Evolutionary conservation across 2,888 invertebrate genomes (phyloP), one percentile per base, ranked within the genome.

Genomic region (Molorchus minor): DNA sequence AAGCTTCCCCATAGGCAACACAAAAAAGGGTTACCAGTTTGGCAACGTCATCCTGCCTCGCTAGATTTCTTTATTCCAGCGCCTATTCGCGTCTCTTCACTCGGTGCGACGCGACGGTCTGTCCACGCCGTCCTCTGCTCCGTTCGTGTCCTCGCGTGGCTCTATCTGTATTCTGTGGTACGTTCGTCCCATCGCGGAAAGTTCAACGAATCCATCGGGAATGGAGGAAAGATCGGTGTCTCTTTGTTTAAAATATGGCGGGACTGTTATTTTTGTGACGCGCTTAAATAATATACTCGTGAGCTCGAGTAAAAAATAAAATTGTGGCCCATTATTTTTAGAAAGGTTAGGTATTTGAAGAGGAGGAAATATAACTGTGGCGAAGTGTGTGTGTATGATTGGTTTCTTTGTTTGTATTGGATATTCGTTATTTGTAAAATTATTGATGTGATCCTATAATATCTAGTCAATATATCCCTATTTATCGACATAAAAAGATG

Each of bases 61-160:
- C 56, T 44, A 54, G 46, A 46, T 64, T 54, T 61, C 64, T 58
- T 56, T 53, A 56, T 64, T 49, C 56, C 54, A 61, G 17, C 35
- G 56, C 58, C 56, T 54, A 40, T 58, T 47, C 53, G 56, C 47
- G 53, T 45, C 36, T 51, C 36, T 44, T 45, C 58, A 64, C 46
- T 61, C 49, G 30, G 33, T 30, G 16, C 20, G 44, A 33, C 45
- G 44, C 56, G 44, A 33, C 45, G 44, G 53, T 49, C 51, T 47
- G 58, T 47, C 61, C 10, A 35, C 25, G 44, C 16, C 16, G 20
- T 12, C 19, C 38, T 16, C 36, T 7, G 53, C 44, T 49, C 54
- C 29, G 25, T 41, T 49, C 55, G 33, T 41, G 43, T 53, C 30
- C 49, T 40, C 46, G 40, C 13, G 25, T 35, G 52, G 57, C 47